These are phyloP conservation scores for Aplysina aerophoba DNA, from an alignment of 37 sponge, comb jelly and placozoan genomes.

Conservation along the genomic window DNA sequence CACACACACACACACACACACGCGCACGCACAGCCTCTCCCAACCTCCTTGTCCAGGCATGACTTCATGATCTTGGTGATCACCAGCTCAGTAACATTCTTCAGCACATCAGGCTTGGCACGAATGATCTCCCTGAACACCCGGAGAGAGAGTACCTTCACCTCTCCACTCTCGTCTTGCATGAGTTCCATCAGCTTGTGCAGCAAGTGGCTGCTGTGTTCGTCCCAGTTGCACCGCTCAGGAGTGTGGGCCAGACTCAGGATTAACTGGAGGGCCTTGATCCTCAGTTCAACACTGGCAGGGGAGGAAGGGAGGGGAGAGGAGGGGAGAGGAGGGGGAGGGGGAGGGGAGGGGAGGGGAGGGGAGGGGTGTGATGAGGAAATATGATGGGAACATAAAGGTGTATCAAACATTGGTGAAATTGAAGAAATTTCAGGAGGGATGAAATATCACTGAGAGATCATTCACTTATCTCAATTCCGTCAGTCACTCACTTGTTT, in stretches of 20 bases:
- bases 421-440: too few relatives aligned
- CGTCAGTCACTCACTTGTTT: conserved; percentile 23
- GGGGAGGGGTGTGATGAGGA: too few relatives aligned
- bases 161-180: conserved; percentile 35
- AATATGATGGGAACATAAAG: too few relatives aligned
- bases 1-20: conserved; percentile 30
- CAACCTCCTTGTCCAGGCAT: conserved; percentile 51
- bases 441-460: too few relatives aligned
- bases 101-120: conserved; percentile 35
- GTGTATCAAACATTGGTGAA: too few relatives aligned
- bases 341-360: too few relatives aligned
- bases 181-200: conserved; percentile 25
- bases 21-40: conserved; percentile 34
- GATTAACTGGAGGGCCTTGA: conserved; percentile 52
- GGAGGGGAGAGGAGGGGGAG: too few relatives aligned
- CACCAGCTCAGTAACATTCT: conserved; percentile 63
- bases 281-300: conserved; percentile 41
- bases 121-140: conserved; percentile 72
- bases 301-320: background rate
- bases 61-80: conserved; percentile 59
- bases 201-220: conserved; percentile 39
- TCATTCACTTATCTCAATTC: too few relatives aligned
- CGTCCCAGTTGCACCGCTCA: conserved; percentile 68
- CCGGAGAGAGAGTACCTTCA: conserved; percentile 45
- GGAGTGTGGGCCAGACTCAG: conserved; percentile 51